These are phyloP conservation scores for Esox niger DNA, from an alignment of 2,113 vertebrate genomes.

Conservation along the genomic window DNA sequence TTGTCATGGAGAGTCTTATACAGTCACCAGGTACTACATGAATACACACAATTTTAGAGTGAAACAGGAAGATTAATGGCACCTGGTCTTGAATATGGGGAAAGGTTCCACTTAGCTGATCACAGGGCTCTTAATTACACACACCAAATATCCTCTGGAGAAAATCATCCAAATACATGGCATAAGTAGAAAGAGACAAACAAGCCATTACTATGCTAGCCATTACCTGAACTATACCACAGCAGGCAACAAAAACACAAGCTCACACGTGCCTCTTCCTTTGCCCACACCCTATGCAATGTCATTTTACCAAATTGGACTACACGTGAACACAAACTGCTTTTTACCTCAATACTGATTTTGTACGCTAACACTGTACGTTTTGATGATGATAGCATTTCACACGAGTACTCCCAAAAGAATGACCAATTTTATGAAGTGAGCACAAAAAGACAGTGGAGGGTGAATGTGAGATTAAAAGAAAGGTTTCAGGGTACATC, in stretches of 20 bases:
- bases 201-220: not conserved
- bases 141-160: constrained; percentile 16
- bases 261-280: constrained; percentile 7
- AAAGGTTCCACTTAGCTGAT: constrained; percentile 36
- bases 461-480: not conserved
- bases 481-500: constrained; percentile 7
- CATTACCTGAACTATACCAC: not conserved
- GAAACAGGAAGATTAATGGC: constrained; percentile 38
- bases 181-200: not conserved
- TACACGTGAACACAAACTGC: not conserved
- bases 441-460: constrained; percentile 1
- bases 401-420: not conserved
- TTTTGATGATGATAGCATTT: not conserved
- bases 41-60: not conserved
- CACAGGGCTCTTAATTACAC: constrained; percentile 36
- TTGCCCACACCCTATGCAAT: constrained; percentile 5
- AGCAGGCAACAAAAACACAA: constrained; percentile 11
- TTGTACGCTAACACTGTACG: not conserved
- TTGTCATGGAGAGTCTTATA: too few relatives aligned
- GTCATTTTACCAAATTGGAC: not conserved
- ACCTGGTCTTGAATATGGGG: constrained; percentile 25
- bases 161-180: constrained; percentile 5
- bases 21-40: too few relatives aligned
- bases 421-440: constrained; percentile 4
- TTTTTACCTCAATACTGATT: not conserved